Conservation (phyloP, 2,113 vertebrate genomes). For the Micronycteris hirsuta region DNA sequence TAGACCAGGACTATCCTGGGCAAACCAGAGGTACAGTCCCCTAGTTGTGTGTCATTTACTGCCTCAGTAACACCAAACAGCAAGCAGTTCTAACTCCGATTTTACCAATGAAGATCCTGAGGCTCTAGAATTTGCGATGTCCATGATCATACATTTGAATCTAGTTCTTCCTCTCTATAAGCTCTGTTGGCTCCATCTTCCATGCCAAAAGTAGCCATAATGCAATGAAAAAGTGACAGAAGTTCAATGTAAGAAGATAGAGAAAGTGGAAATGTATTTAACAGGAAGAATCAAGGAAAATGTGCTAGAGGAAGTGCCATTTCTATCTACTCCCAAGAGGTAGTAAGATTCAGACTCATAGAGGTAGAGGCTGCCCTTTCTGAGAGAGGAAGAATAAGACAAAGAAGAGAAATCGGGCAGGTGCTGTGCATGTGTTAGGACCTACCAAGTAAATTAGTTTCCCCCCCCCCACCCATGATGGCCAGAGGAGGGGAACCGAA, state of each 20-base stretch:
- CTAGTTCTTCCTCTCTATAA: not conserved
- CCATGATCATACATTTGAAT: not conserved
- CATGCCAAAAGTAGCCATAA: not conserved
- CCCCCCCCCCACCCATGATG: not conserved
- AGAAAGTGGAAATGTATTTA: not conserved
- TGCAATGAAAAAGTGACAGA: not conserved
- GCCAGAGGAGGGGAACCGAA: not conserved
- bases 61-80: not conserved
- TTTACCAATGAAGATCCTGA: not conserved
- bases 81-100: not conserved
- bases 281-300: not conserved
- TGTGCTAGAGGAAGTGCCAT: not conserved
- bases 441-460: not conserved
- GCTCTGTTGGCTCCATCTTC: not conserved
- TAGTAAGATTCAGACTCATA: not conserved
- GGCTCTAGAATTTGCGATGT: not conserved
- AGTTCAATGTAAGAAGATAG: not conserved
- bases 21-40: not conserved
- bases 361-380: not conserved
- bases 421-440: rapidly evolving
- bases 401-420: not conserved
- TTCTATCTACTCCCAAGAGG: not conserved
- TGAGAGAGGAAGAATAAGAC: not conserved
- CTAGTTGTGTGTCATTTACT: not conserved
- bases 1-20: not conserved